phyloP scores from a whole-genome alignment of 2,888 invertebrate species.

The Macropis europaea region DNA sequence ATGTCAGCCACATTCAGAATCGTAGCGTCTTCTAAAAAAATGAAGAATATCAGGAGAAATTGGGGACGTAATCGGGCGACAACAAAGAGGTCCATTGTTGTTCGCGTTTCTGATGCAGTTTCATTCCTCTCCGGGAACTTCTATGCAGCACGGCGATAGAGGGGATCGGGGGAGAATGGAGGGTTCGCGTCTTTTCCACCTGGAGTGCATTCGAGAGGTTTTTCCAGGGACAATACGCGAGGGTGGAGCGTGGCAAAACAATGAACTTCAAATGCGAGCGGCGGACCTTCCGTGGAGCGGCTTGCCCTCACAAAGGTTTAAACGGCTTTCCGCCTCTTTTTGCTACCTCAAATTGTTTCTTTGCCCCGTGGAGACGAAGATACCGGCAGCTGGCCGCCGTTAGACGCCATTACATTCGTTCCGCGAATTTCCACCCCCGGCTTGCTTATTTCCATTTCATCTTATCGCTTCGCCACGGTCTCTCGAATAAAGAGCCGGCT shows the following conservation, averaged over 20 bases:
- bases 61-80: neutral
- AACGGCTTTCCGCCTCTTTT: conserved; percentile 45
- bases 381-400: conserved; percentile 10
- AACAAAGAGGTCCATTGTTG: conserved; percentile 20
- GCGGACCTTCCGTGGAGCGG: conserved; percentile 29
- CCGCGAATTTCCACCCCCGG: conserved; percentile 2
- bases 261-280: conserved; percentile 51
- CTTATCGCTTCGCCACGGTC: conserved; percentile 8
- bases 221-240: conserved; percentile 47
- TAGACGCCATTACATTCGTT: conserved; percentile 12
- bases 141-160: neutral
- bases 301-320: conserved; percentile 39
- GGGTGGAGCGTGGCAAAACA: conserved; percentile 49
- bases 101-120: conserved; percentile 8
- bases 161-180: neutral
- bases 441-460: conserved; percentile 21
- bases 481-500: neutral
- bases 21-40: no score
- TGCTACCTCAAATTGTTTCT: conserved; percentile 33
- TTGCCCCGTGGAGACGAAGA: conserved; percentile 27
- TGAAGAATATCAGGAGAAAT: no score
- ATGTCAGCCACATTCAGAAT: no score
- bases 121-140: conserved; percentile 13
- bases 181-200: conserved; percentile 40
- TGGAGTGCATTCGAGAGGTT: conserved; percentile 40